phyloP scores from a whole-genome alignment of 1,140 invertebrate genomes.

The Mercenaria mercenaria region DNA sequence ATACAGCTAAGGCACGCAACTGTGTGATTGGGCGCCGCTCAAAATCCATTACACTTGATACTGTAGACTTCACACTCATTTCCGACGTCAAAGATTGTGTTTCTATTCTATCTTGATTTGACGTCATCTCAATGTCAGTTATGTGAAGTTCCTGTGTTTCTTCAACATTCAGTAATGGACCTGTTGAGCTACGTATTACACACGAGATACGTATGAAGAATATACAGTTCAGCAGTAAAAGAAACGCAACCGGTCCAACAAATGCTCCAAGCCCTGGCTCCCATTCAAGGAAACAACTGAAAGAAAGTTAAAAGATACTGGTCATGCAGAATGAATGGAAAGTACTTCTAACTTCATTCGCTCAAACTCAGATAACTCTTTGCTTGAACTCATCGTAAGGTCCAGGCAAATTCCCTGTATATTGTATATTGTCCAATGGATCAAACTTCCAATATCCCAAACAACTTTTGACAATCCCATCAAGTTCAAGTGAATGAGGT shows the following conservation, averaged over 20 bases:
- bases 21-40: conserved; percentile 94
- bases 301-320: conserved; percentile 64
- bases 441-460: too few relatives aligned
- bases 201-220: conserved; percentile 92
- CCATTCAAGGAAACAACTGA: conserved; percentile 92
- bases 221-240: conserved; percentile 91
- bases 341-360: too few relatives aligned
- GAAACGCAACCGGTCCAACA: conserved; percentile 91
- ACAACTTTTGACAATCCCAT: too few relatives aligned
- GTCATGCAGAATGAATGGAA: neutral
- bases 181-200: conserved; percentile 87
- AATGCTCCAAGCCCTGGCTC: conserved; percentile 93
- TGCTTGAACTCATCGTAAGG: too few relatives aligned
- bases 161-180: conserved; percentile 71
- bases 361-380: too few relatives aligned
- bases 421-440: too few relatives aligned
- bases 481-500: too few relatives aligned
- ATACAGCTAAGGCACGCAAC: conserved; percentile 92
- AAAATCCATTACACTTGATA: conserved; percentile 92
- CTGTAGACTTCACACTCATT: conserved; percentile 87
- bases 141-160: conserved; percentile 86
- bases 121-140: conserved; percentile 87
- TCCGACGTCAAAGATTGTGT: conserved; percentile 71
- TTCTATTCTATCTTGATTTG: conserved; percentile 60
- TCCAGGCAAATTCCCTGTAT: too few relatives aligned